Conservation (phyloP, 2,888 invertebrate species). For the Fabriciana adippe region DNA sequence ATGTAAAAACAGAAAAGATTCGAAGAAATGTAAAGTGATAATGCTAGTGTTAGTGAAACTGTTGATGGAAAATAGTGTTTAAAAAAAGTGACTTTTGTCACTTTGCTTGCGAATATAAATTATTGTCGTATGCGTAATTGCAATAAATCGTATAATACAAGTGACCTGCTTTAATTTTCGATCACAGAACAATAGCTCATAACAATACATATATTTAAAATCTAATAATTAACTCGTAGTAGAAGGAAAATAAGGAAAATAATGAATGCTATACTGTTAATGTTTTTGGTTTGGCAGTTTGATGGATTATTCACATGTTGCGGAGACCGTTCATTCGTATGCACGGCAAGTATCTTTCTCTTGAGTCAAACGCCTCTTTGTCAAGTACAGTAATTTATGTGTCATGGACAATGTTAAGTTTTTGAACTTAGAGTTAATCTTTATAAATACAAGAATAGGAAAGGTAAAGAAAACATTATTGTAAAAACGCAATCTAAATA, state of each 20-base stretch:
- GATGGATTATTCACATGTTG: conserved; percentile 55
- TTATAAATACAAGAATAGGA: no score
- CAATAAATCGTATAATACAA: no score
- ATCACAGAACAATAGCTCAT: neutral
- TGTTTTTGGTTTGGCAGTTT: conserved; percentile 46
- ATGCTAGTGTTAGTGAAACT: no score
- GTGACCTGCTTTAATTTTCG: no score
- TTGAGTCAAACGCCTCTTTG: conserved; percentile 56
- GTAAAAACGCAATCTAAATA: no score
- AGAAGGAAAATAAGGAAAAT: conserved; percentile 25
- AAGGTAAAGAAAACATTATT: no score
- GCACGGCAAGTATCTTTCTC: conserved; percentile 47
- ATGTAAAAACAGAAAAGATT: no score
- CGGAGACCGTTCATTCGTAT: conserved; percentile 51
- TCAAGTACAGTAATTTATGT: conserved; percentile 57
- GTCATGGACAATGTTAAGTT: conserved; percentile 51
- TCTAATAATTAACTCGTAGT: neutral
- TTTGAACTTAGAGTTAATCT: conserved; percentile 40
- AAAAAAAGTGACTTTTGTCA: no score
- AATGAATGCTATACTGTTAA: neutral
- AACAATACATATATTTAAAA: neutral
- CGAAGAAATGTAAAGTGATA: no score
- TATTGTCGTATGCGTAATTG: no score
- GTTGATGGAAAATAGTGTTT: no score
- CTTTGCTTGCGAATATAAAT: no score